phyloP scores from a whole-genome alignment of 2,888 invertebrate genomes.

The Ichneumoninae sp. region DNA sequence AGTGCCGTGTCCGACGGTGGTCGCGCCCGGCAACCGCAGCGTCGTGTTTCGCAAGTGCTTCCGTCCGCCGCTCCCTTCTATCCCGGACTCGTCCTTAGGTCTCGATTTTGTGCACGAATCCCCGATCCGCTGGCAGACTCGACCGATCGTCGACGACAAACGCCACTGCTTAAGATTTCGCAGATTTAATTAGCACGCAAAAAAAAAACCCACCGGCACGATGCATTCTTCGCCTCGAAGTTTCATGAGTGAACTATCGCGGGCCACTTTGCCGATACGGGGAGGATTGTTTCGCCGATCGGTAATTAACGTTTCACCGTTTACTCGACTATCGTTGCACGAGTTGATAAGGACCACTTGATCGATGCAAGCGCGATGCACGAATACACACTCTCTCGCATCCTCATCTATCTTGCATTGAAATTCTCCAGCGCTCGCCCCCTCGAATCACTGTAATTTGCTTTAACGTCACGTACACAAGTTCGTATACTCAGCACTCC shows the following conservation, averaged over 20 bases:
- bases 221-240: background rate
- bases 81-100: constrained; percentile 41
- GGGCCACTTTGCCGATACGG: background rate
- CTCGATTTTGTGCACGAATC: constrained; percentile 20
- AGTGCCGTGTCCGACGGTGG: constrained; percentile 40
- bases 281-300: constrained; percentile 26
- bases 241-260: background rate
- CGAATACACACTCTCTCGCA: constrained; percentile 54
- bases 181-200: background rate
- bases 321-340: constrained; percentile 42
- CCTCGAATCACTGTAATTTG: constrained; percentile 65
- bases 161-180: background rate
- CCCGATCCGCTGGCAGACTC: background rate
- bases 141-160: background rate
- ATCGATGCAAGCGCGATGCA: constrained; percentile 55
- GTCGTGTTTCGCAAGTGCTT: constrained; percentile 29
- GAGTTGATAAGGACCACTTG: constrained; percentile 38
- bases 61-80: constrained; percentile 8
- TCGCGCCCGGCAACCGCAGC: constrained; percentile 22
- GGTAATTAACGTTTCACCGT: constrained; percentile 16
- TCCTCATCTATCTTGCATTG: constrained; percentile 49
- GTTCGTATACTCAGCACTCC: constrained; percentile 43
- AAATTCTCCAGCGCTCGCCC: constrained; percentile 49
- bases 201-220: background rate
- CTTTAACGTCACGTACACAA: constrained; percentile 63